A percentile compares a stretch with the other conserved stretches of the same genome.
Conservation (phyloP, 2,113 vertebrate species). For the Oryzias javanicus region DNA sequence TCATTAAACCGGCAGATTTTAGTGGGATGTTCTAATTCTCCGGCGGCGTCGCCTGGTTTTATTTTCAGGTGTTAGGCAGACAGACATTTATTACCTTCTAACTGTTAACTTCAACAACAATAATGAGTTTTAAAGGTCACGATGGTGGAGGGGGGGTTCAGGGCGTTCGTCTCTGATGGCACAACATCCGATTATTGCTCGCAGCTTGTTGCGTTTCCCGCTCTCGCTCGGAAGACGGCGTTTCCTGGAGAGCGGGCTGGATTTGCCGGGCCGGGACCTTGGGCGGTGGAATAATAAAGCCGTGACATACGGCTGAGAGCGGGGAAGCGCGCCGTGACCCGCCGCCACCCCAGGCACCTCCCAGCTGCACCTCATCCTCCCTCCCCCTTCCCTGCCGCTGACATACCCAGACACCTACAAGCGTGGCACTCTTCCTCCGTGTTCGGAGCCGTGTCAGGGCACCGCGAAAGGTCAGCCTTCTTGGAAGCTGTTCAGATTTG, state of each 20-base stretch:
- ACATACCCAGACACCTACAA: conserved; percentile 54
- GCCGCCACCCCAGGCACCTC: conserved; percentile 43
- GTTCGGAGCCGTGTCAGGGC: conserved; percentile 46
- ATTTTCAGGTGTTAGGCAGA: background rate
- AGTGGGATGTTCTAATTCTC: no score
- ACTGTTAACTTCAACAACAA: background rate
- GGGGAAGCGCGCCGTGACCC: conserved; percentile 52
- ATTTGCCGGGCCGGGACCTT: conserved; percentile 56
- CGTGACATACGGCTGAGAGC: conserved; percentile 65
- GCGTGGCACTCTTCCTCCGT: conserved; percentile 50
- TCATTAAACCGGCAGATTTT: no score
- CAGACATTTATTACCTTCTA: background rate
- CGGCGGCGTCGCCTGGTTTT: no score
- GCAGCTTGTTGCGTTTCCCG: background rate
- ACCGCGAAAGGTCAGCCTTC: conserved; percentile 57
- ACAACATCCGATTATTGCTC: no score
- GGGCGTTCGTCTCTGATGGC: no score
- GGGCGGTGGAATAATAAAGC: conserved; percentile 62
- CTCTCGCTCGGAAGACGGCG: background rate
- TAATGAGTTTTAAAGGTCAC: no score
- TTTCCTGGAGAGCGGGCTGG: conserved; percentile 15
- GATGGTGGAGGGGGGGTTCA: no score
- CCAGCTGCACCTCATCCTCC: conserved; percentile 52
- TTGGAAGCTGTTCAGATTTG: background rate
- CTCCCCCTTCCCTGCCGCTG: conserved; percentile 46